Evolutionary conservation across 2,113 vertebrate species (phyloP).

Genomic region (Eulacestoma nigropectus): DNA sequence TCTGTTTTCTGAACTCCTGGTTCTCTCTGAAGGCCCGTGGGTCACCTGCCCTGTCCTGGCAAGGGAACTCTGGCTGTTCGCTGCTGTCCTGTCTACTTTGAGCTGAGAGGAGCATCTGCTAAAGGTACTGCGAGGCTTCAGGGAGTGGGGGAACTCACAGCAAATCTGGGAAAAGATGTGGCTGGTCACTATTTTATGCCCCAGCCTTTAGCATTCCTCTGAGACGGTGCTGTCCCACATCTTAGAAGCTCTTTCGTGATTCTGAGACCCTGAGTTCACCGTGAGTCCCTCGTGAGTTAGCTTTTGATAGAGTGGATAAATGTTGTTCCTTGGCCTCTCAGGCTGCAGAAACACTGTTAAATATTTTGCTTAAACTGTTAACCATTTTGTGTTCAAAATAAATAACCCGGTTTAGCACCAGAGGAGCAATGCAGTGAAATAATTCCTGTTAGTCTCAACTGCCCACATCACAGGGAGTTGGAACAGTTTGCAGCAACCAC

Average conservation of each 20-base stretch:
- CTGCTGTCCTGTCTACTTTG: constrained; percentile 92
- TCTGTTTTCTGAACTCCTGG: background rate
- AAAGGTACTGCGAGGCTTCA: constrained; percentile 69
- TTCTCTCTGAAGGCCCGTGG: constrained; percentile 78
- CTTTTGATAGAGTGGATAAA: background rate
- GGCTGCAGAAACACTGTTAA: background rate
- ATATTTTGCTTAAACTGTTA: background rate
- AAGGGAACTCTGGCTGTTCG: constrained; percentile 96
- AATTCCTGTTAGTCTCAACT: background rate
- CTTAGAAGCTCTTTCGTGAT: background rate
- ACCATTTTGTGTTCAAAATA: background rate
- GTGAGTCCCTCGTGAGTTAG: too few species aligned
- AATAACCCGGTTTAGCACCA: background rate
- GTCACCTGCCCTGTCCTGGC: constrained; percentile 89
- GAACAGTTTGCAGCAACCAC: background rate
- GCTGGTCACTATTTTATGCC: background rate
- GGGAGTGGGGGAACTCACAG: background rate
- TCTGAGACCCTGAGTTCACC: background rate
- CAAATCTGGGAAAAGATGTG: background rate
- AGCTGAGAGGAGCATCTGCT: constrained; percentile 74
- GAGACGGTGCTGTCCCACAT: background rate
- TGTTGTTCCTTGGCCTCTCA: background rate
- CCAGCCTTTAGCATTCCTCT: background rate
- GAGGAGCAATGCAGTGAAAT: background rate
- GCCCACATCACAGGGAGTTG: background rate